These are phyloP conservation scores for Chloroclystis v-ata DNA, from an alignment of 2,888 invertebrate genomes.

Conservation along the genomic window DNA sequence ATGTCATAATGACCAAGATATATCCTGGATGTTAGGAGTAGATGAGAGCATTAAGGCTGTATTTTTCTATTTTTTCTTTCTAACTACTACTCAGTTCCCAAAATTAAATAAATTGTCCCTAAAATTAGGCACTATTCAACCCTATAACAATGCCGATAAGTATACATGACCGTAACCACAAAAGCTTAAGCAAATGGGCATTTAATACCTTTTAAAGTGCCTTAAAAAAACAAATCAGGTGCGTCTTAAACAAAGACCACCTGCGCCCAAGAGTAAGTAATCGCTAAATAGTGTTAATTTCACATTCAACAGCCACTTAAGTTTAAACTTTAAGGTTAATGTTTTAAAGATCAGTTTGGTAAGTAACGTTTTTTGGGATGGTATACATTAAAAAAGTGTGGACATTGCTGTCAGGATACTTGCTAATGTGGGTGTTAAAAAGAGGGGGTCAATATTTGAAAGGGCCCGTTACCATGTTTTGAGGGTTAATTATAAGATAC, in stretches of 20 bases:
- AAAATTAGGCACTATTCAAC: no score
- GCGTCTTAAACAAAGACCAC: conserved; percentile 71
- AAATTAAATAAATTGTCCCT: no score
- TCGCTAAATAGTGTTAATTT: conserved; percentile 71
- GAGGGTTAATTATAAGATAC: conserved; percentile 14
- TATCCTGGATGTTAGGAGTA: no score
- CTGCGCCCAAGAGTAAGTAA: conserved; percentile 63
- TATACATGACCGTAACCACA: conserved; percentile 7
- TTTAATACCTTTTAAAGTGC: conserved; percentile 34
- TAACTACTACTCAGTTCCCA: no score
- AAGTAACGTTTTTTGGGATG: conserved; percentile 12
- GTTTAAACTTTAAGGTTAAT: conserved; percentile 4
- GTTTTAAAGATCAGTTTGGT: conserved; percentile 1
- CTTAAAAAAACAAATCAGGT: conserved; percentile 35
- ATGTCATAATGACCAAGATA: no score
- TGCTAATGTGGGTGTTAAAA: conserved; percentile 57
- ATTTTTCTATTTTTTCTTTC: no score
- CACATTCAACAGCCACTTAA: conserved; percentile 37
- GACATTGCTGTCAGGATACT: conserved; percentile 31
- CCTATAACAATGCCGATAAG: no score
- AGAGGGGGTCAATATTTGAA: conserved; percentile 53
- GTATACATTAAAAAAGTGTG: conserved; percentile 20
- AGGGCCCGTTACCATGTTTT: conserved; percentile 30
- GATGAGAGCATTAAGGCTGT: no score
- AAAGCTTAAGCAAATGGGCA: conserved; percentile 19